These are phyloP conservation scores for Pseudolaguvia tuberculata DNA, from an alignment of 2,113 vertebrate species.

Conservation along the genomic window DNA sequence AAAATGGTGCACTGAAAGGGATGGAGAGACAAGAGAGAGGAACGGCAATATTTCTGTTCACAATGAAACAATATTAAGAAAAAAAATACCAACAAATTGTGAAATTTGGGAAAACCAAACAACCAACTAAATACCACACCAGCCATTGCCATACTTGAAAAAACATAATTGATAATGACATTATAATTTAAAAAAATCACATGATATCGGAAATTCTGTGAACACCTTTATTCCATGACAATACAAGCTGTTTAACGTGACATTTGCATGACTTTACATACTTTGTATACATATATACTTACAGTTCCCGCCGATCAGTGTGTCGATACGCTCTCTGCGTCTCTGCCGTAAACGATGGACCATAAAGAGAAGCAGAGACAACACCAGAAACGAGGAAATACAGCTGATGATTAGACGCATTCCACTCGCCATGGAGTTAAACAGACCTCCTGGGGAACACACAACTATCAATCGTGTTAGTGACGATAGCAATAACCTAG, in stretches of 20 bases:
- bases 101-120: not conserved
- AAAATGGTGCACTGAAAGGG: constrained; percentile 87
- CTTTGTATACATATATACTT: constrained; percentile 52
- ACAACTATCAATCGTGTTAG: constrained; percentile 2
- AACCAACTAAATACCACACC: not conserved
- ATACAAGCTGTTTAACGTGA: not conserved
- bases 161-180: no score
- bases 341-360: constrained; percentile 92
- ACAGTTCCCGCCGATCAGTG: constrained; percentile 92
- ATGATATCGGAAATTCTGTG: no score
- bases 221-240: no score
- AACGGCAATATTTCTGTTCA: not conserved
- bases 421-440: constrained; percentile 96
- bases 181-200: no score
- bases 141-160: not conserved
- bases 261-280: no score
- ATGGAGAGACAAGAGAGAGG: not conserved
- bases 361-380: constrained; percentile 97
- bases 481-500: not conserved
- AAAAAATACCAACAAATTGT: not conserved
- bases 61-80: not conserved
- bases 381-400: constrained; percentile 97
- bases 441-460: constrained; percentile 79
- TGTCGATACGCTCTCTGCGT: constrained; percentile 91
- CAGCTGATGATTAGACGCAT: constrained; percentile 98